phyloP scores from a whole-genome alignment of 64 coral and sea anemone species.

The Pocillopora verrucosa region DNA sequence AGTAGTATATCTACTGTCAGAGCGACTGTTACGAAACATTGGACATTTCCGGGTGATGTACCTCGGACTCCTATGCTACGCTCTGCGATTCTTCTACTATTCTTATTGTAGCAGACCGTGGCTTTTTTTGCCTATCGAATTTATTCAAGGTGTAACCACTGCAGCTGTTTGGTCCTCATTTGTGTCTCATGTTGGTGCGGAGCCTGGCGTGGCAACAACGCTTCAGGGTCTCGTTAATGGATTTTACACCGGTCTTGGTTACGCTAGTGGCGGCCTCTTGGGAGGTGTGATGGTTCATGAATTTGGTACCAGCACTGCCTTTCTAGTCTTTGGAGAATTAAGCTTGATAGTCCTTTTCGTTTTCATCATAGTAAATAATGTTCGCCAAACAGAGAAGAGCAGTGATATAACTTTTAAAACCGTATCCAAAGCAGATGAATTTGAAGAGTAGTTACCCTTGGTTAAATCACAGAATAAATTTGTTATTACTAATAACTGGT shows the following conservation, averaged over 20 bases:
- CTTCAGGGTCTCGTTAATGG: slow-evolving; percentile 94
- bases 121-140: slow-evolving; percentile 94
- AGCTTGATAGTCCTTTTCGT: slow-evolving; percentile 91
- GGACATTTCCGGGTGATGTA: slow-evolving; percentile 90
- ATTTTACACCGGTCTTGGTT: slow-evolving; percentile 92
- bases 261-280: slow-evolving; percentile 82
- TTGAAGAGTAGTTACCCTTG: not conserved
- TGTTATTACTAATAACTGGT: not conserved
- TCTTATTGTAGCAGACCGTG: slow-evolving; percentile 93
- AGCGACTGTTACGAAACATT: slow-evolving; percentile 77
- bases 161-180: slow-evolving; percentile 98
- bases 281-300: slow-evolving; percentile 93
- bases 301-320: slow-evolving; percentile 93
- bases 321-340: slow-evolving; percentile 91
- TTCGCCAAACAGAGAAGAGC: slow-evolving; percentile 35
- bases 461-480: not conserved
- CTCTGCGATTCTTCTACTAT: slow-evolving; percentile 96
- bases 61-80: slow-evolving; percentile 90
- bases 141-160: slow-evolving; percentile 92
- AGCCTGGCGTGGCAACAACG: slow-evolving; percentile 72
- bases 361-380: slow-evolving; percentile 92
- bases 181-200: slow-evolving; percentile 90
- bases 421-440: slow-evolving; percentile 25
- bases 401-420: slow-evolving; percentile 3
- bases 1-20: slow-evolving; percentile 78